A percentile compares a stretch with the other conserved stretches of the same genome.
Evolutionary conservation across 2,113 vertebrate genomes (phyloP).

Genomic region (Dasypus novemcinctus): DNA sequence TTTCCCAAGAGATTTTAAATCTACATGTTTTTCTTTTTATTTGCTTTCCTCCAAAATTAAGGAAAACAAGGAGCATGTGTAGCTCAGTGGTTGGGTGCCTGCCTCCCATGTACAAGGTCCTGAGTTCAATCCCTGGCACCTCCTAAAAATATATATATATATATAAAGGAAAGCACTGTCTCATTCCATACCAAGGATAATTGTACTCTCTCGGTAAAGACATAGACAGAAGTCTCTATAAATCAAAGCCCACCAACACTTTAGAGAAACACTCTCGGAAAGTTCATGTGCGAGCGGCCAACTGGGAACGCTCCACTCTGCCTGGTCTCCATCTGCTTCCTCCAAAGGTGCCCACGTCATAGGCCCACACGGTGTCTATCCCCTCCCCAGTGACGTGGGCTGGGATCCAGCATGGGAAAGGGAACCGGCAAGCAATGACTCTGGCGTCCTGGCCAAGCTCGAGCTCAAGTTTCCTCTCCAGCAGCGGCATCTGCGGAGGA

Average conservation of each 20-base stretch:
- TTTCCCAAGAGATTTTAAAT: not conserved
- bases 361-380: conserved; percentile 94
- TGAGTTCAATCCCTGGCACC: too few species aligned
- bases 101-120: too few species aligned
- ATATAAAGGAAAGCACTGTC: not conserved
- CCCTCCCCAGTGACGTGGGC: conserved; percentile 89
- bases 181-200: not conserved
- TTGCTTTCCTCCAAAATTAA: not conserved
- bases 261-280: not conserved
- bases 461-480: conserved; percentile 90
- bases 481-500: conserved; percentile 89
- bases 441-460: conserved; percentile 87
- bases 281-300: fast-evolving
- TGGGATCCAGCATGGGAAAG: conserved; percentile 94
- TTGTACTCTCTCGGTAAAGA: not conserved
- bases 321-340: not conserved
- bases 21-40: not conserved
- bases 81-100: too few species aligned
- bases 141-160: too few species aligned
- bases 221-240: not conserved
- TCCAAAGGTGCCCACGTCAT: conserved; percentile 83
- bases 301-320: fast-evolving
- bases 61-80: not conserved
- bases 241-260: too few species aligned
- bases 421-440: conserved; percentile 96